A percentile compares a stretch with the other conserved stretches of the same genome.
Evolutionary conservation across 2,113 vertebrate genomes (phyloP).

Genomic region (Brienomyrus longianalis): DNA sequence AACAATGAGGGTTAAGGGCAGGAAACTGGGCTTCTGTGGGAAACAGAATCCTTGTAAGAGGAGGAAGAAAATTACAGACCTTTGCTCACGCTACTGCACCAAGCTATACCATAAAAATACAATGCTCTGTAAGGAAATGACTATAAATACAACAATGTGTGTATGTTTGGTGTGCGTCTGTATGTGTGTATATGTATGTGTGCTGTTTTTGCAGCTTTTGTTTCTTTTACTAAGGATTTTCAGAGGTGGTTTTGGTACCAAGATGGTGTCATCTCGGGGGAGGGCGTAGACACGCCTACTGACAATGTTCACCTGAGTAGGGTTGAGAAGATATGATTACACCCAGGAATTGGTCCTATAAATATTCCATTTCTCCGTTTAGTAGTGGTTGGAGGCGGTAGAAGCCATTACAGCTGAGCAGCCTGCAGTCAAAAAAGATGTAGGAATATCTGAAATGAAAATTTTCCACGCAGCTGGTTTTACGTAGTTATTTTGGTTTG

Average conservation of each 20-base stretch:
- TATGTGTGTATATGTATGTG: not conserved
- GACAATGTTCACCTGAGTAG: not conserved
- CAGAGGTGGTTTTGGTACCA: not conserved
- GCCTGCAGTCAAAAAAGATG: not conserved
- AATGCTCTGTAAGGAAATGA: slow-evolving; percentile 11
- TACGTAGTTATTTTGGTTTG: not conserved
- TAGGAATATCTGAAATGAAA: slow-evolving; percentile 1
- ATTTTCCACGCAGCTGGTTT: not conserved
- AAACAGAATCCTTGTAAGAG: not conserved
- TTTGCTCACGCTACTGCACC: not conserved
- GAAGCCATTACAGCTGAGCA: not conserved
- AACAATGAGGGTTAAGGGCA: not conserved
- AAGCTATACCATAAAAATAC: slow-evolving; percentile 18
- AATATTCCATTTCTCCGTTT: not conserved
- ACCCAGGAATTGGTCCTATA: not conserved
- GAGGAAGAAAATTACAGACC: slow-evolving; percentile 9
- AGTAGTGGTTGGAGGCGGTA: not conserved
- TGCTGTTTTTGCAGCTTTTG: not conserved
- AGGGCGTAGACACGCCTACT: slow-evolving; percentile 4
- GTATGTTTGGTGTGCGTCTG: not conserved
- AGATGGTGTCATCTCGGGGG: not conserved
- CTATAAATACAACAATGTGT: not conserved
- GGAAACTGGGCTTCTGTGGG: not conserved
- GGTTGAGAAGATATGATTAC: not conserved
- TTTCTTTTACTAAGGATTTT: not conserved